Conservation (phyloP, 2,888 invertebrate species). For the Aromia moschata region DNA sequence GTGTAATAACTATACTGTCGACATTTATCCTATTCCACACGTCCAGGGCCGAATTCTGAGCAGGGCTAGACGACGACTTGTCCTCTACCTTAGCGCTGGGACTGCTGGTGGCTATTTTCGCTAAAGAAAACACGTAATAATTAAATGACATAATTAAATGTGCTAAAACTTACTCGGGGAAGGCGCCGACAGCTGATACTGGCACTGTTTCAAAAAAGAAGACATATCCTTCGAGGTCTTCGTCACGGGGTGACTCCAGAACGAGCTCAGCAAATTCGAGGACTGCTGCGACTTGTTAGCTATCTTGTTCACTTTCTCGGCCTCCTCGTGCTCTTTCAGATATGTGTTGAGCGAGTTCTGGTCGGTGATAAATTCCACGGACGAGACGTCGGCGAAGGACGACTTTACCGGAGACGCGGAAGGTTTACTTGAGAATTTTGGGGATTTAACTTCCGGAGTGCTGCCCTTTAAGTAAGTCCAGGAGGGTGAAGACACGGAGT, state of each 20-base stretch:
- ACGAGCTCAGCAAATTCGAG: conserved; percentile 65
- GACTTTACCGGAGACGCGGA: conserved; percentile 44
- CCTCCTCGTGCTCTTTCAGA: conserved; percentile 60
- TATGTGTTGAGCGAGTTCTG: conserved; percentile 64
- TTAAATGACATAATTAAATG: neutral
- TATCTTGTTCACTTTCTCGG: conserved; percentile 53
- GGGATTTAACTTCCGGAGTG: conserved; percentile 20
- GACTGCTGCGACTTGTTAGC: conserved; percentile 59
- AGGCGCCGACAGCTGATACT: conserved; percentile 69
- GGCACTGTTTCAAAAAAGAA: conserved; percentile 63
- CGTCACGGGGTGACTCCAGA: conserved; percentile 67
- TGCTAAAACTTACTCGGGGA: conserved; percentile 59
- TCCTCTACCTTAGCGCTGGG: conserved; percentile 42
- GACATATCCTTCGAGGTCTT: conserved; percentile 65
- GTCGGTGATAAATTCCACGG: conserved; percentile 64
- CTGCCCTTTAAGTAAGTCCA: conserved; percentile 59
- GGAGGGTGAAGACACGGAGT: conserved; percentile 55
- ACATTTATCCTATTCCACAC: conserved; percentile 73
- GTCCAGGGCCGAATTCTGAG: conserved; percentile 59
- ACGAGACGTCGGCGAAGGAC: conserved; percentile 46
- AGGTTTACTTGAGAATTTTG: conserved; percentile 23
- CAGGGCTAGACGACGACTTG: conserved; percentile 61
- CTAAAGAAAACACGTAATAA: too few relatives aligned
- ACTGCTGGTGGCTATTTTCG: conserved; percentile 36
- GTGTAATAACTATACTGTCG: conserved; percentile 74